These are phyloP conservation scores for Erithacus rubecula DNA, from an alignment of 2,797 vertebrate genomes.

Conservation along the genomic window DNA sequence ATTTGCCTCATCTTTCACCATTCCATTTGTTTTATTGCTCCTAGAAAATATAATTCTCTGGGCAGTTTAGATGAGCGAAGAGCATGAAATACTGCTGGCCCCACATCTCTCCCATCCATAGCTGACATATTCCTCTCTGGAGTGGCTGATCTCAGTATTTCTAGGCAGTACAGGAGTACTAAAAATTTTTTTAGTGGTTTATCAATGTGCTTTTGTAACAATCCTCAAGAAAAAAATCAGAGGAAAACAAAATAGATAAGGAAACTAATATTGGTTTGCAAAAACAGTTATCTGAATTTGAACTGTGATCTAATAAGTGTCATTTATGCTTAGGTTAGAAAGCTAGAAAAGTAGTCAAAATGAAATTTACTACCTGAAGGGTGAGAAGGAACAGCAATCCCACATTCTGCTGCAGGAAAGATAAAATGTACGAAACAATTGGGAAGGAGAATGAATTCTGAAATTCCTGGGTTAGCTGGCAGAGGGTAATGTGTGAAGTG, in stretches of 20 bases:
- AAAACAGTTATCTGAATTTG: neutral
- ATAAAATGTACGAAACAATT: neutral
- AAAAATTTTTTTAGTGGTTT: neutral
- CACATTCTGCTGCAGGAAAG: neutral
- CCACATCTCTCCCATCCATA: neutral
- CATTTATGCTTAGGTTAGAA: neutral
- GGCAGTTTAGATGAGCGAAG: neutral
- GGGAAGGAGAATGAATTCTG: neutral
- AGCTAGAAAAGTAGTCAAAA: neutral
- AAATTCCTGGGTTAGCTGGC: neutral
- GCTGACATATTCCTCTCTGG: neutral
- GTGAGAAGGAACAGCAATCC: neutral
- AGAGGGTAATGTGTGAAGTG: neutral
- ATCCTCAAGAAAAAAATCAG: neutral
- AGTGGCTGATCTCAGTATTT: neutral
- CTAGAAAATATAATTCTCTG: slow-evolving; percentile 10
- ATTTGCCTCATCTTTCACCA: slow-evolving; percentile 4
- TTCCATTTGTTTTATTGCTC: slow-evolving; percentile 22
- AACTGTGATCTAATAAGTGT: neutral
- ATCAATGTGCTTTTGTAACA: neutral
- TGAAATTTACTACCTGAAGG: neutral
- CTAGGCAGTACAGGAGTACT: neutral
- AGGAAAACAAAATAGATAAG: neutral
- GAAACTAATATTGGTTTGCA: neutral
- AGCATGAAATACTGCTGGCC: neutral